phyloP scores from a whole-genome alignment of 2,797 vertebrate species.

The Mionectes olivaceus region DNA sequence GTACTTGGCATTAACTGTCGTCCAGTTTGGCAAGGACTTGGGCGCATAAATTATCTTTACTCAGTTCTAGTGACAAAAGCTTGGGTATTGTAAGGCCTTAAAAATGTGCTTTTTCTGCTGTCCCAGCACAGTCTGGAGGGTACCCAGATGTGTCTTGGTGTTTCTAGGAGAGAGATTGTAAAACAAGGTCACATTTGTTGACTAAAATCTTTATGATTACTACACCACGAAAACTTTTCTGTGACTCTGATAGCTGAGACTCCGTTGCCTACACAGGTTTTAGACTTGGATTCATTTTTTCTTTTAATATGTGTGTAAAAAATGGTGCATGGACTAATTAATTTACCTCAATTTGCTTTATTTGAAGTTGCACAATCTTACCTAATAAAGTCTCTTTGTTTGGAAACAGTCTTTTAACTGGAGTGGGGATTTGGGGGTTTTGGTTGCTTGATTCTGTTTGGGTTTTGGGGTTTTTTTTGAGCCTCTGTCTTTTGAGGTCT shows the following conservation, averaged over 20 bases:
- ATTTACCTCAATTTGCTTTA: not conserved
- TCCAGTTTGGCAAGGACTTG: not conserved
- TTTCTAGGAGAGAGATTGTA: not conserved
- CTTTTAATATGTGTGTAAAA: not conserved
- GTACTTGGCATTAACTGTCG: not conserved
- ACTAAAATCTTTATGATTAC: not conserved
- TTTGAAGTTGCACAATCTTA: not conserved
- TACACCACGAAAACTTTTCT: accelerated
- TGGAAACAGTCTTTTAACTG: not conserved
- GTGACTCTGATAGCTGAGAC: not conserved
- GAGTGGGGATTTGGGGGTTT: accelerated
- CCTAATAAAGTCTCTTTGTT: not conserved
- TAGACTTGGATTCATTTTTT: not conserved
- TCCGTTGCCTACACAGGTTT: not conserved
- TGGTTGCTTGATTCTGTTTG: not conserved
- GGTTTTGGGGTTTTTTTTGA: not conserved
- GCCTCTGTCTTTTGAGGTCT: not conserved
- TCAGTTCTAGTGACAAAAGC: not conserved
- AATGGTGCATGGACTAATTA: not conserved
- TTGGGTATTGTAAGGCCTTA: not conserved
- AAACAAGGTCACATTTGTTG: not conserved
- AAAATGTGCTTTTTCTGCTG: not conserved
- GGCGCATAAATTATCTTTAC: not conserved
- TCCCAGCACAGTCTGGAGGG: not conserved
- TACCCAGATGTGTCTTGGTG: not conserved